Conservation (phyloP, 2,888 invertebrate genomes). For the Sarcophaga rosellei region DNA sequence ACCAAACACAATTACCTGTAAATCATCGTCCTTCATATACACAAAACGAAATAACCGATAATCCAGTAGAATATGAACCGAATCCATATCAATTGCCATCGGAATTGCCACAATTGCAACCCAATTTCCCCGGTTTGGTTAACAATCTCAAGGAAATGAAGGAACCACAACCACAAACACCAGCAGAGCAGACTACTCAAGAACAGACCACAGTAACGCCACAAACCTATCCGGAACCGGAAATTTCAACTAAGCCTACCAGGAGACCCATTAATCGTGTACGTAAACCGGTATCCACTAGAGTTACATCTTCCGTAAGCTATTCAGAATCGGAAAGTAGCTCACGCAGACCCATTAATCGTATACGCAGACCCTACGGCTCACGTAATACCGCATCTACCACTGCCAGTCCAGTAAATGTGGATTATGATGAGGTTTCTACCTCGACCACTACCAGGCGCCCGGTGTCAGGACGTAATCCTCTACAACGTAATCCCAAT, state of each 20-base stretch:
- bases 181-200: constrained; percentile 62
- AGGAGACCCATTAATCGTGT: constrained; percentile 83
- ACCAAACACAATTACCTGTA: constrained; percentile 65
- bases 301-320: constrained; percentile 78
- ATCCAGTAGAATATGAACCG: constrained; percentile 80
- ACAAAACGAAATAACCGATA: constrained; percentile 79
- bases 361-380: constrained; percentile 80
- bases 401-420: constrained; percentile 26
- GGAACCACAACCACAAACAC: constrained; percentile 67
- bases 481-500: constrained; percentile 79
- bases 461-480: constrained; percentile 74
- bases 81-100: constrained; percentile 83
- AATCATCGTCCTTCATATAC: constrained; percentile 77
- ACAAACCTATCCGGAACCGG: constrained; percentile 76
- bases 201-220: constrained; percentile 80
- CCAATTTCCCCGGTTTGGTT: constrained; percentile 84
- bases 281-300: constrained; percentile 81
- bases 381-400: constrained; percentile 72
- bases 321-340: constrained; percentile 77
- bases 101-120: constrained; percentile 83
- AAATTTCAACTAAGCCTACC: constrained; percentile 79
- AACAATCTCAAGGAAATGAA: constrained; percentile 84
- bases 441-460: constrained; percentile 73
- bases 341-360: constrained; percentile 77
- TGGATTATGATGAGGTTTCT: constrained; percentile 65